Percentiles rank a stretch among this genome's conserved stretches.
Conservation (phyloP, 2,888 invertebrate genomes). For the Esperia sulphurella region DNA sequence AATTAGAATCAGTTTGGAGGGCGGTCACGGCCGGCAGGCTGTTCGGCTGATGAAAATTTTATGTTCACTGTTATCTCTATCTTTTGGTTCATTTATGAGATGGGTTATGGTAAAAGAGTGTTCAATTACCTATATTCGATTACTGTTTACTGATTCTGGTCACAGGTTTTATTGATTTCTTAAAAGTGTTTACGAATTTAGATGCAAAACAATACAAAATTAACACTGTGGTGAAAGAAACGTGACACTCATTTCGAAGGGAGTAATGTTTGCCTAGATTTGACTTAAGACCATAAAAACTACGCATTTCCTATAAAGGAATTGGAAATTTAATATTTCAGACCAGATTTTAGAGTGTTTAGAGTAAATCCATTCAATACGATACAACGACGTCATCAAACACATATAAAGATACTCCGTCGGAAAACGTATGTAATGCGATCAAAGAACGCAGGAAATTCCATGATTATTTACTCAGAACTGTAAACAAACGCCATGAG, state of each 20-base stretch:
- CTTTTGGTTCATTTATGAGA: background rate
- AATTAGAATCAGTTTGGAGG: slow-evolving; percentile 28
- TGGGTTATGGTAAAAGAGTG: background rate
- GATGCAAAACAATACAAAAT: too few relatives aligned
- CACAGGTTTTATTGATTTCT: too few relatives aligned
- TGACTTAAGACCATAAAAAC: too few relatives aligned
- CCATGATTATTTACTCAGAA: slow-evolving; percentile 47
- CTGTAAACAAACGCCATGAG: slow-evolving; percentile 51
- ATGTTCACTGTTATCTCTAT: slow-evolving; percentile 6
- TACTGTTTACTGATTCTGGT: background rate
- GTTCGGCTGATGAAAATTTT: slow-evolving; percentile 15
- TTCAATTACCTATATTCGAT: background rate
- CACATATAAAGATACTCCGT: background rate
- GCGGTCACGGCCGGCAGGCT: slow-evolving; percentile 13
- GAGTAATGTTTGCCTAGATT: too few relatives aligned
- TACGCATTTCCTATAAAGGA: too few relatives aligned
- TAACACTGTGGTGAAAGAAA: too few relatives aligned
- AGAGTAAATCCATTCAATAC: too few relatives aligned
- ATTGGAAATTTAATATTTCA: too few relatives aligned
- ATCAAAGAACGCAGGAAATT: slow-evolving; percentile 17
- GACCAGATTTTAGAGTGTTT: too few relatives aligned
- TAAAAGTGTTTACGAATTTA: too few relatives aligned
- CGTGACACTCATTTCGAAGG: too few relatives aligned
- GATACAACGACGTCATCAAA: too few relatives aligned
- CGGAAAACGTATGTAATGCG: background rate